Conservation (phyloP, 2,888 invertebrate species). For the Ganaspis brasiliensis region DNA sequence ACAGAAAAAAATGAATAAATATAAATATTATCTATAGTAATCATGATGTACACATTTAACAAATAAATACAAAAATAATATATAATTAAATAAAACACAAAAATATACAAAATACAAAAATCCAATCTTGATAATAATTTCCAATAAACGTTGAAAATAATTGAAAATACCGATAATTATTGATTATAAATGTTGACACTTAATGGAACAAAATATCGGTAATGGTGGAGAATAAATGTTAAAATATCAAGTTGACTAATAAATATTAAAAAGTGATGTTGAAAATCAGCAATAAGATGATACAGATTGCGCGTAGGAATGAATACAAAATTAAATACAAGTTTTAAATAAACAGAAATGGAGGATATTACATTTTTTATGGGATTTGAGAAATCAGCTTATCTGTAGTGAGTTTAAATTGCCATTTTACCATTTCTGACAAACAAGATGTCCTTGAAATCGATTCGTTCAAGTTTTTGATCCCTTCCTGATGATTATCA, state of each 20-base stretch:
- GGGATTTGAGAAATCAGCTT: constrained; percentile 10
- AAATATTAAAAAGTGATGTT: not conserved
- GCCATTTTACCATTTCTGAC: constrained; percentile 6
- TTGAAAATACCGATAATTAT: not conserved
- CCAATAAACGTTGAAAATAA: too few relatives aligned
- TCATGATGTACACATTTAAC: too few relatives aligned
- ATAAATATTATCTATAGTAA: too few relatives aligned
- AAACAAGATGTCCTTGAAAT: constrained; percentile 27
- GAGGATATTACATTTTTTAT: not conserved
- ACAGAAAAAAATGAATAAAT: too few relatives aligned
- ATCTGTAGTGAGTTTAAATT: not conserved
- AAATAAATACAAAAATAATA: too few relatives aligned
- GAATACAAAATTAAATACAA: not conserved
- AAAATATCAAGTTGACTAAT: too few relatives aligned
- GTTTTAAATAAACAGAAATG: constrained; percentile 10
- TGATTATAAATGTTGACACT: too few relatives aligned
- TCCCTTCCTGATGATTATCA: constrained; percentile 18
- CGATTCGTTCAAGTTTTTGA: constrained; percentile 14
- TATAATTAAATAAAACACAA: too few relatives aligned
- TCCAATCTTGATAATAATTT: too few relatives aligned
- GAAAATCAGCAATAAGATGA: not conserved
- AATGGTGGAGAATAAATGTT: too few relatives aligned
- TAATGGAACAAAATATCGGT: too few relatives aligned
- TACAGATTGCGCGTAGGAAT: not conserved
- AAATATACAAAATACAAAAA: too few relatives aligned